Percentiles rank a stretch among this genome's conserved stretches.
Conservation (phyloP, 2,888 invertebrate species). For the Drosophila prolongata region DNA sequence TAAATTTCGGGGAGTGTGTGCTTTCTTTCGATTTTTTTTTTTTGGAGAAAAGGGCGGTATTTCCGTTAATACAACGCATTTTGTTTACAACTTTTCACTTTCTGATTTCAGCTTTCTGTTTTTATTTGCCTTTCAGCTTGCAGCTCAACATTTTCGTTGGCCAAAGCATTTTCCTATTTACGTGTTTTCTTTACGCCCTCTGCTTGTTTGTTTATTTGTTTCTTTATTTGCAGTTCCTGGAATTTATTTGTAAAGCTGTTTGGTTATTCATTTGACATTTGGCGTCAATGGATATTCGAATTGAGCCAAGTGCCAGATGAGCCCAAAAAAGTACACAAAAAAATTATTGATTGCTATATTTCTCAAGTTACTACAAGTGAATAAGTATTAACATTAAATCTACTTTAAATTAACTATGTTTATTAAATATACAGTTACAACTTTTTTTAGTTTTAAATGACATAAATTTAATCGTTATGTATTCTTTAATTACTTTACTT, state of each 20-base stretch:
- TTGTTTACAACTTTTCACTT: slow-evolving; percentile 78
- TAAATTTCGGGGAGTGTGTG: slow-evolving; percentile 55
- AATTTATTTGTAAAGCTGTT: slow-evolving; percentile 72
- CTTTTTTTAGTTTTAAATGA: too few relatives aligned
- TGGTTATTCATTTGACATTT: slow-evolving; percentile 70
- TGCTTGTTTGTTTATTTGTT: slow-evolving; percentile 43
- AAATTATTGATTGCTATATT: too few relatives aligned
- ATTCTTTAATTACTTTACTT: too few relatives aligned
- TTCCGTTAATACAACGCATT: slow-evolving; percentile 72
- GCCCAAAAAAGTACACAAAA: slow-evolving; percentile 5
- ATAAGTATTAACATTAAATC: too few relatives aligned
- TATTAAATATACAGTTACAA: too few relatives aligned
- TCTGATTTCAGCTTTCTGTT: slow-evolving; percentile 60
- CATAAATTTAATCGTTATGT: too few relatives aligned
- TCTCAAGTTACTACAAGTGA: too few relatives aligned
- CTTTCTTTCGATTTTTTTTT: slow-evolving; percentile 37
- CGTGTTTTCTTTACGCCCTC: slow-evolving; percentile 9
- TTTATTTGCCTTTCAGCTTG: slow-evolving; percentile 70
- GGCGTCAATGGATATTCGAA: slow-evolving; percentile 26
- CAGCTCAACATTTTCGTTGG: slow-evolving; percentile 24
- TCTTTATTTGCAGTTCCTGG: slow-evolving; percentile 47
- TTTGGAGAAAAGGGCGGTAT: neutral
- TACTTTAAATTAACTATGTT: too few relatives aligned
- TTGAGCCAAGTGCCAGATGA: slow-evolving; percentile 30
- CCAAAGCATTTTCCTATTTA: slow-evolving; percentile 20